Conservation (phyloP, 2,113 vertebrate genomes). For the Pomatorhinus ruficollis region DNA sequence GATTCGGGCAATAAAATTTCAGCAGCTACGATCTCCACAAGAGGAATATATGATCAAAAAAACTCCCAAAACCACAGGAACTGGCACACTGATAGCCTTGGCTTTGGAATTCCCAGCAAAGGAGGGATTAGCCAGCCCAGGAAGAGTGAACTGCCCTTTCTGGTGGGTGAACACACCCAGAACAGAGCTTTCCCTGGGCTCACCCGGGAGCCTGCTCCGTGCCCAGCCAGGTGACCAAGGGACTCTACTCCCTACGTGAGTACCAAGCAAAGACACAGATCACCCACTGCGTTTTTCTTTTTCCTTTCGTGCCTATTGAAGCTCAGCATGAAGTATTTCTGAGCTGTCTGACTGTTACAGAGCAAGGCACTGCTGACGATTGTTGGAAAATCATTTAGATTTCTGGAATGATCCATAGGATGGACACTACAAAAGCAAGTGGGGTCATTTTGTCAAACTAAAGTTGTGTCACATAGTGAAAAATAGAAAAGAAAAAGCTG, state of each 20-base stretch:
- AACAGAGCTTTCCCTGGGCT: background rate
- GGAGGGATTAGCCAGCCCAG: background rate
- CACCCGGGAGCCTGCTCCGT: background rate
- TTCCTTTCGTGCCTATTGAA: background rate
- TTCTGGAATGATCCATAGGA: background rate
- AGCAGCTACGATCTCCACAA: background rate
- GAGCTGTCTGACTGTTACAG: background rate
- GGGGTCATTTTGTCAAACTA: background rate
- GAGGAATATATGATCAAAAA: background rate
- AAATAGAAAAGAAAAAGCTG: background rate
- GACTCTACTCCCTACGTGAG: accelerated
- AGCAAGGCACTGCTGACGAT: background rate
- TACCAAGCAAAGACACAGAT: background rate
- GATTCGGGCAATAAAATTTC: background rate
- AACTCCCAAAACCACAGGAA: background rate
- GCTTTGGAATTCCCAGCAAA: background rate
- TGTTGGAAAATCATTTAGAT: background rate
- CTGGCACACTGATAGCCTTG: background rate
- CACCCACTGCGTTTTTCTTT: background rate
- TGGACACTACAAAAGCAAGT: background rate
- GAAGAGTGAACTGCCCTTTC: background rate
- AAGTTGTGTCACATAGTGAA: background rate
- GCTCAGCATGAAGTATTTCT: background rate
- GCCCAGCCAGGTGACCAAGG: background rate
- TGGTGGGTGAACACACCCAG: accelerated